A percentile compares a stretch with the other conserved stretches of the same genome.
Evolutionary conservation across 92 coral and sea anemone species (phyloP).

Genomic region (Anthopleura xanthogrammica): DNA sequence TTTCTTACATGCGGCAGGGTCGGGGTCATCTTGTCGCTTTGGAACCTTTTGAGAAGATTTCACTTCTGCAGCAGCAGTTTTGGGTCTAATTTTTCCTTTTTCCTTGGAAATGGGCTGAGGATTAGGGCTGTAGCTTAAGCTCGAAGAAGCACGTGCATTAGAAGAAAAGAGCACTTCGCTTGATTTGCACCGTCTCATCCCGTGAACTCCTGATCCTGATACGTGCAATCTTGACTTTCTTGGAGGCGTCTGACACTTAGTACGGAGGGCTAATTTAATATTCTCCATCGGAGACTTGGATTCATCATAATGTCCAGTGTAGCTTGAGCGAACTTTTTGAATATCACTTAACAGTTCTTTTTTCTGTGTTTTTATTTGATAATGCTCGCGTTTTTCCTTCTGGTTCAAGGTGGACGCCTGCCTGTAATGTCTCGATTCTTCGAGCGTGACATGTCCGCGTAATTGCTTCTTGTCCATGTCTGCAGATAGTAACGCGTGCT

Average conservation of each 20-base stretch:
- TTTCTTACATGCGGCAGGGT: neutral
- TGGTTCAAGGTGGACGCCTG: conserved; percentile 52
- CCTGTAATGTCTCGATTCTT: conserved; percentile 64
- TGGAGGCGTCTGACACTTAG: conserved; percentile 55
- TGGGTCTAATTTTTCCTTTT: neutral
- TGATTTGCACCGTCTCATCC: conserved; percentile 62
- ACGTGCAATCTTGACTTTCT: conserved; percentile 54
- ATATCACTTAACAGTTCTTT: conserved; percentile 64
- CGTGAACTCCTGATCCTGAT: conserved; percentile 36
- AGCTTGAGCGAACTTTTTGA: conserved; percentile 58
- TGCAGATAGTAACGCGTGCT: conserved; percentile 63
- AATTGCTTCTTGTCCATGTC: conserved; percentile 69
- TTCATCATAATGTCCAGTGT: conserved; percentile 80
- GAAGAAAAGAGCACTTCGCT: conserved; percentile 31
- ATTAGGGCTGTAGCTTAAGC: conserved; percentile 1
- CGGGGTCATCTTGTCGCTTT: neutral
- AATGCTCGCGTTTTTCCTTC: conserved; percentile 61
- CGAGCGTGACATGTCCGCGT: conserved; percentile 73
- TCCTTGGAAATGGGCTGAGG: neutral
- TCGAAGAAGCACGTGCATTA: neutral
- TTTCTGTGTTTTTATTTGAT: conserved; percentile 49
- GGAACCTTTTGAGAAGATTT: neutral
- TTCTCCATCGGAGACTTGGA: conserved; percentile 73
- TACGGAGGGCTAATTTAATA: conserved; percentile 66
- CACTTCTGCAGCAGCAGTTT: neutral